Evolutionary conservation across 1,140 invertebrate species (phyloP), one percentile per base, ranked within the genome.

Genomic region (Brachionus calyciflorus): DNA sequence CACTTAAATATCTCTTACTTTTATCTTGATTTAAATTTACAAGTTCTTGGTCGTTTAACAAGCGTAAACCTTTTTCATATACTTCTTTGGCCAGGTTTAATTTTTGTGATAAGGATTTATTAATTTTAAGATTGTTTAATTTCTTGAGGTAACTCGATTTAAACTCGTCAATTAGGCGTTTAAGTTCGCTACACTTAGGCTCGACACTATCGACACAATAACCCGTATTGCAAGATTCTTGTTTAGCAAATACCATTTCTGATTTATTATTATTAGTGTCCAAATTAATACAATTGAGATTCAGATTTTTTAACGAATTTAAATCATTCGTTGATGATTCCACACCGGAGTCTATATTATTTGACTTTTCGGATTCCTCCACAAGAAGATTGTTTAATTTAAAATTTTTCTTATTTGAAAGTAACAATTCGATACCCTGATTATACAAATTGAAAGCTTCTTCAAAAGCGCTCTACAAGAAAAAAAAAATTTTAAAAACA

Each of bases 361-460:
- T 41, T 14, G 40, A 65, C 24, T 65, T 65, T 44, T 65, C 60
- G 21, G 17, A 44, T 24, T 65, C 60, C 3, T 17, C n/a, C n/a
- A 3, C 3, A 65, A 44, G 40, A 17, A 24, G 33, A 65, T 37
- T 65, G n/a, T n/a, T n/a, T n/a, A n/a, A n/a, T 65, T 41, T 44
- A 37, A 65, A 9, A 44, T 44, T 65, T 65, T 65, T 44, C 30
- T 65, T 65, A 41, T 41, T 65, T 65, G 46, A 37, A 55, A 49
- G 49, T 51, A 73, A 49, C 28, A 73, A 46, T 28, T 55, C 30
- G 33, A 55, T 73, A 21, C 69, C 69, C 37, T 73, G 69, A 19
- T 73, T 73, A 14, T 73, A 73, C 69, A 73, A 55, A 55, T 51
- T 73, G 48, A 55, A 49, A 24, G 46, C 69, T 55, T 49, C 69